Percentiles rank a stretch among this genome's conserved stretches.
Conservation (phyloP, 2,888 invertebrate genomes). For the Stenoptilia bipunctidactyla region DNA sequence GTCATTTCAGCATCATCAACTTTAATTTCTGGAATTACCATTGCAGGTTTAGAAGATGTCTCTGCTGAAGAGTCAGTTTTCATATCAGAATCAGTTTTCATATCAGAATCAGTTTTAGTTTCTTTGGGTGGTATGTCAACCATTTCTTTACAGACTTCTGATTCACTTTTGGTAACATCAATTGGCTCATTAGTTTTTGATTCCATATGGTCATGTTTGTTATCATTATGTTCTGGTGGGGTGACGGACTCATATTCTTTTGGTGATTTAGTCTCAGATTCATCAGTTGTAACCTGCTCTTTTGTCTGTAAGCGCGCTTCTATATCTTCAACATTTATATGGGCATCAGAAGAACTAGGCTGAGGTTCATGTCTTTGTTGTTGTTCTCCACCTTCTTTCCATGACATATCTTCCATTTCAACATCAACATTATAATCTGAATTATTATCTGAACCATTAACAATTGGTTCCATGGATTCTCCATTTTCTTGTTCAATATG, state of each 20-base stretch:
- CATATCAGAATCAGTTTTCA: conserved; percentile 38
- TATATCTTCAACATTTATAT: conserved; percentile 50
- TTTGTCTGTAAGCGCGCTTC: conserved; percentile 59
- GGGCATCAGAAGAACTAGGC: conserved; percentile 51
- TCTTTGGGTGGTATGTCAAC: background rate
- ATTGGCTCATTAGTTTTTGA: conserved; percentile 16
- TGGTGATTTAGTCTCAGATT: conserved; percentile 33
- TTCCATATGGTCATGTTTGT: conserved; percentile 24
- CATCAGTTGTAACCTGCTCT: conserved; percentile 37
- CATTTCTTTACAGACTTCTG: background rate
- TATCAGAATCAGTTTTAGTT: conserved; percentile 20
- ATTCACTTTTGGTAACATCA: conserved; percentile 19
- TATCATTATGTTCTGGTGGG: conserved; percentile 37
- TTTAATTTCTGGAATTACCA: conserved; percentile 54
- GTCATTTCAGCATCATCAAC: conserved; percentile 57
- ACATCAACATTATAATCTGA: conserved; percentile 67
- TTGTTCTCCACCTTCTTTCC: conserved; percentile 51
- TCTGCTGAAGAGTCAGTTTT: conserved; percentile 24
- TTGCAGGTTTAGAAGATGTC: conserved; percentile 13
- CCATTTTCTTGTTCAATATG: conserved; percentile 76
- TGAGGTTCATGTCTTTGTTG: conserved; percentile 41
- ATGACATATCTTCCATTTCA: conserved; percentile 66
- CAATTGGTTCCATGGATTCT: conserved; percentile 71
- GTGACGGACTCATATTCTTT: conserved; percentile 43
- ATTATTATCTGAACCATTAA: conserved; percentile 72